Base-by-base conservation (phyloP, 2,797 vertebrate species). In the Chaetophractus vellerosus region DNA sequence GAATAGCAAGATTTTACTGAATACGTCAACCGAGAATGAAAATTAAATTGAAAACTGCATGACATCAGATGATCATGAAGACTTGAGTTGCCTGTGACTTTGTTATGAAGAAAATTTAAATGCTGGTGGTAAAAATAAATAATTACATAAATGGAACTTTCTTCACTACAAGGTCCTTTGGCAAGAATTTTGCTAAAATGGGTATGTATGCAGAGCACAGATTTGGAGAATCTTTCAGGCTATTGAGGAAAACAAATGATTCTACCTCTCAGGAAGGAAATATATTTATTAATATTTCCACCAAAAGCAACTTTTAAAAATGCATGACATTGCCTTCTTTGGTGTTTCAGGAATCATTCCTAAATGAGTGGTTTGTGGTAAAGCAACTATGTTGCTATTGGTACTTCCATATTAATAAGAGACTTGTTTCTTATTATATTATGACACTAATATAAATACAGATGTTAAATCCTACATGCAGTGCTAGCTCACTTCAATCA, bases 61-160 rank as follows among this genome's bases (percentile, higher is more conserved):
- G 33, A 55, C 16, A 48, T 19, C 11, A 63, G 28, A 68, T 68
- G 28, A 24, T 55, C n/a, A 36, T 24, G 33, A 59, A 66, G 9
- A 59, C 59, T 63, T 6, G 36, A 71, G 36, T 21, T 82, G 16
- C 28, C 87, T 68, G 55, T 66, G 69, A 69, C 4, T 78, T 79
- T 48, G 24, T 80, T 84, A 63, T n/a, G 18, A 57, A 92, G n/a
- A 85, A 66, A 74, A 28, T 28, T 41, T 36, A 78, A 86, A 86
- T 59, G 16, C 6, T 52, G 23, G 59, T 74, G 64, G 21, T 33
- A 41, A 69, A 69, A 80, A n/a, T 59, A 75, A 88, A n/a, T 72
- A 88, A 55, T 76, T 85, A 36, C 4, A 15, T 45, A 75, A 48
- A 55, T 57, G 41, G 6, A 75, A 18, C 24, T 61, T 59, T 45